Percentiles rank a stretch among this genome's conserved stretches.
Evolutionary conservation across 37 sponge, comb jelly and placozoan species (phyloP).

Genomic region (Axinella damicornis): DNA sequence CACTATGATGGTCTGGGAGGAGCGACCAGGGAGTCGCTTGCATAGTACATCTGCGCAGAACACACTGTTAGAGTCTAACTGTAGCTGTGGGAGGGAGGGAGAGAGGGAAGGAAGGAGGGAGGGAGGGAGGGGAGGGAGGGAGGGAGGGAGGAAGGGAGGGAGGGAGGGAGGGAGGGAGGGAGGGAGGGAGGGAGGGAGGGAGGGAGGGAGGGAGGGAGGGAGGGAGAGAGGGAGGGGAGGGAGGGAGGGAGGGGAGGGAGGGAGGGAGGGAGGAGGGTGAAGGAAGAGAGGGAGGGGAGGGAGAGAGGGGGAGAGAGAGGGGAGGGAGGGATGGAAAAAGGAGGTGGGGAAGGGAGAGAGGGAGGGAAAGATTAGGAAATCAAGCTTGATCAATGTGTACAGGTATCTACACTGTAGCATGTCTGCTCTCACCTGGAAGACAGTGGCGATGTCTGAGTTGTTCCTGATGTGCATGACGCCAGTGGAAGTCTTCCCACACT

Average conservation of each 20-base stretch:
- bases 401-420: neutral
- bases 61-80: constrained; percentile 61
- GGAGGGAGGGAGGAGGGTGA: neutral
- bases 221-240: neutral
- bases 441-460: constrained; percentile 59
- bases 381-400: too few species aligned
- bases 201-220: constrained; percentile 4
- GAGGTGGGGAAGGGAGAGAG: neutral
- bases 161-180: neutral
- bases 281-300: neutral
- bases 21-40: constrained; percentile 52
- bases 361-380: constrained; percentile 10
- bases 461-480: constrained; percentile 72
- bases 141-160: neutral
- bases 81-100: constrained; percentile 41
- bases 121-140: neutral
- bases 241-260: neutral
- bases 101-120: neutral
- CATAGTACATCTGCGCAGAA: constrained; percentile 70
- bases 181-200: neutral
- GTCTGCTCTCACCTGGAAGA: constrained; percentile 64
- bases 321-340: neutral
- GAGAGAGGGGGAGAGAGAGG: neutral
- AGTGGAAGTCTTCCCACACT: constrained; percentile 56
- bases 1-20: constrained; percentile 56